Evolutionary conservation across 2,113 vertebrate species (phyloP).

Genomic region (Scophthalmus maximus): DNA sequence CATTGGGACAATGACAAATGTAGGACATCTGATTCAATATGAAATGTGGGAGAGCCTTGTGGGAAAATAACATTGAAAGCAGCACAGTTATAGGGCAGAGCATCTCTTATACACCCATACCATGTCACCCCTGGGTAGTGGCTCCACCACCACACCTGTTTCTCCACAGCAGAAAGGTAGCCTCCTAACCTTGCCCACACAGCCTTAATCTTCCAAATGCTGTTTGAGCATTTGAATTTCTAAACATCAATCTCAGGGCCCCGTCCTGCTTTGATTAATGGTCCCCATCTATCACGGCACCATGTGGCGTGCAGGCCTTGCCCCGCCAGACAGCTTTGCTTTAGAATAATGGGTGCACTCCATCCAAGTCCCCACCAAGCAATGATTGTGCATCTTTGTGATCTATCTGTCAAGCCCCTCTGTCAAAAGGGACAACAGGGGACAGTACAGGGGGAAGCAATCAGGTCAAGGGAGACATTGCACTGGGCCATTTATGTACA

Average conservation of each 20-base stretch:
- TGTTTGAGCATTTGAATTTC: slow-evolving; percentile 84
- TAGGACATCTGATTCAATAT: slow-evolving; percentile 49
- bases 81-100: slow-evolving; percentile 21
- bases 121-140: slow-evolving; percentile 10
- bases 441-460: slow-evolving; percentile 62
- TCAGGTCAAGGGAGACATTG: slow-evolving; percentile 48
- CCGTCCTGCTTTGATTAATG: slow-evolving; percentile 82
- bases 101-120: slow-evolving; percentile 14
- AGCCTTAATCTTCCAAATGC: slow-evolving; percentile 84
- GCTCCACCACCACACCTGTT: slow-evolving; percentile 52
- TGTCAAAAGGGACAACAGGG: slow-evolving; percentile 76
- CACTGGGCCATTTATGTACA: slow-evolving; percentile 52
- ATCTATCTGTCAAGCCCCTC: slow-evolving; percentile 75
- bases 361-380: slow-evolving; percentile 71
- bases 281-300: slow-evolving; percentile 81
- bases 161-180: slow-evolving; percentile 53
- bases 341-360: slow-evolving; percentile 84
- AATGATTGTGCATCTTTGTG: slow-evolving; percentile 81
- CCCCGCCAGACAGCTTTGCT: slow-evolving; percentile 80
- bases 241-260: slow-evolving; percentile 80
- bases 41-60: slow-evolving; percentile 13
- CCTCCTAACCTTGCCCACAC: slow-evolving; percentile 75
- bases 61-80: slow-evolving; percentile 38
- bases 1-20: slow-evolving; percentile 64
- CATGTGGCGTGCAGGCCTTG: slow-evolving; percentile 74